Conservation (phyloP, 2,888 invertebrate genomes). For the Eulithis testata region DNA sequence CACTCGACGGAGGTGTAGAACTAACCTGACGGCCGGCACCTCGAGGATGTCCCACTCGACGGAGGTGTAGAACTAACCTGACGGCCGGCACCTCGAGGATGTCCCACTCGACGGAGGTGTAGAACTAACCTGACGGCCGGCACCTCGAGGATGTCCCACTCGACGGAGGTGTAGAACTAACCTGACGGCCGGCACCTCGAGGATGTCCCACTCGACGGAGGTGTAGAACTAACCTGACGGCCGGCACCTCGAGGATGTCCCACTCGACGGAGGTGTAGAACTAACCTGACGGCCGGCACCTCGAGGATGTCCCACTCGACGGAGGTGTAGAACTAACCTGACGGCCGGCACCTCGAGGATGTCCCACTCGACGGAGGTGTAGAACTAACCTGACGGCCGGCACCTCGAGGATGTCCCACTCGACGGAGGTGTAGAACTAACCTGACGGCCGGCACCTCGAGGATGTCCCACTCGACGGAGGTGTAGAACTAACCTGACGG, state of each 20-base stretch:
- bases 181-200: constrained; percentile 97
- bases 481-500: constrained; percentile 98
- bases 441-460: constrained; percentile 97
- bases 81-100: constrained; percentile 98
- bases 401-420: constrained; percentile 99
- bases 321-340: constrained; percentile 97
- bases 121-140: constrained; percentile 97
- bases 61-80: constrained; percentile 97
- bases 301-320: constrained; percentile 99
- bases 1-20: constrained; percentile 99
- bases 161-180: constrained; percentile 98
- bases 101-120: constrained; percentile 99
- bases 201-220: constrained; percentile 99
- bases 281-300: constrained; percentile 96
- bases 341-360: constrained; percentile 98
- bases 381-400: constrained; percentile 97
- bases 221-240: constrained; percentile 98
- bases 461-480: constrained; percentile 99
- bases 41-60: constrained; percentile 99
- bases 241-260: constrained; percentile 98
- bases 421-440: constrained; percentile 98
- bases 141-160: constrained; percentile 99
- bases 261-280: constrained; percentile 99
- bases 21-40: constrained; percentile 96
- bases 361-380: constrained; percentile 99